These are phyloP conservation scores for Corythornis leucogaster DNA, from an alignment of 2,797 vertebrate species.

Conservation along the genomic window DNA sequence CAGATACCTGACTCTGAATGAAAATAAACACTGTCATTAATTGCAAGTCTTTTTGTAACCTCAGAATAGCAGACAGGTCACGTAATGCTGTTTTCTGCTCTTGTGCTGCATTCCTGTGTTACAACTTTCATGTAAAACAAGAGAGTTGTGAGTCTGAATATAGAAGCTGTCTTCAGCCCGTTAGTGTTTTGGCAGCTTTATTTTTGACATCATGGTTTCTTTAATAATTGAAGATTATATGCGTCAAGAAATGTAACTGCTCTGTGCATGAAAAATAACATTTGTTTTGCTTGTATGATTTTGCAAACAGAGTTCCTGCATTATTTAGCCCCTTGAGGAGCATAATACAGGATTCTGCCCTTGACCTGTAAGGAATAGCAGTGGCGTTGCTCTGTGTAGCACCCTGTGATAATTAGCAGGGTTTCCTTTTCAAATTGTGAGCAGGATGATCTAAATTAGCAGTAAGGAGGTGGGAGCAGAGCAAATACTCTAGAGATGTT, in stretches of 20 bases:
- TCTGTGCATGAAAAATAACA: slow-evolving; percentile 46
- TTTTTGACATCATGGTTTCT: slow-evolving; percentile 38
- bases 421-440: background rate
- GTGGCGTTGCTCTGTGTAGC: background rate
- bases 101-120: background rate
- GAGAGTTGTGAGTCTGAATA: background rate
- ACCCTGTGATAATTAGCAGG: slow-evolving; percentile 3
- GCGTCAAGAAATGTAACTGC: slow-evolving; percentile 21
- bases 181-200: slow-evolving; percentile 43
- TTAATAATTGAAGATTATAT: slow-evolving; percentile 47
- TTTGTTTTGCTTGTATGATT: slow-evolving; percentile 53
- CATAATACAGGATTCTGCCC: background rate
- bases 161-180: background rate
- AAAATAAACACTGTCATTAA: background rate
- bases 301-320: slow-evolving; percentile 15
- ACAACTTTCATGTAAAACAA: background rate
- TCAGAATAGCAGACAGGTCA: background rate
- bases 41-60: background rate
- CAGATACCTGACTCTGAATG: background rate
- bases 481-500: background rate
- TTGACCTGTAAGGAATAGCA: slow-evolving; percentile 26
- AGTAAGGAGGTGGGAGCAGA: background rate
- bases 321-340: slow-evolving; percentile 31
- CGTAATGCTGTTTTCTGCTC: background rate
- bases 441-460: background rate